Base-by-base conservation (phyloP, 1,140 invertebrate species). In the Condylostylus longicornis region DNA sequence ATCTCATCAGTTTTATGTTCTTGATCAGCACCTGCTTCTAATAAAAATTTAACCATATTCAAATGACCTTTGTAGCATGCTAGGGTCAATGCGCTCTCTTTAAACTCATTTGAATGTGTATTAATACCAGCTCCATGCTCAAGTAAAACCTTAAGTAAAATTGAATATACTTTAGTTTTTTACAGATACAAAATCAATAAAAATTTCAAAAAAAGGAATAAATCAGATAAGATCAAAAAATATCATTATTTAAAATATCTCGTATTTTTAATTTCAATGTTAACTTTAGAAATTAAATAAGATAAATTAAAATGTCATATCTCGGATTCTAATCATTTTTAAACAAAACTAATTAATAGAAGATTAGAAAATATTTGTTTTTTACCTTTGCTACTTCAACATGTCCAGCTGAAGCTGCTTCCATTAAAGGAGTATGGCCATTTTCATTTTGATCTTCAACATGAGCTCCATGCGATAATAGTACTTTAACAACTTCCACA, bases 1-100 rank as follows among this genome's bases (percentile, higher is more conserved):
- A 98, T 96, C 67, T 98, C 95, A 64, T 98, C 93, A 1, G 93
- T 95, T 69, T 95, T 94, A 68, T 97, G 88, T 66, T 97, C 90
- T 65, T 93, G 79, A 62, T 94, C 86, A 17, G 93, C 89, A 45
- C 91, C 90, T 47, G 87, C 83, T 48, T 89, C 86, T 35, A 98
- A 61, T 40, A 98, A 69, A 60, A 91, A 93, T 38, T 88, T 73
- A n/a, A 97, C 93, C 86, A 97, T 95, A 59, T 95, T 88, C 37
- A 94, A 65, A 66, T 97, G 91, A 42, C 87, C 93, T 72, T 98
- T 97, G 58, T 98, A 98, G 58, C 93, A 94, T 18, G 94, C 94
- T 33, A 98, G 66, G 1, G 95, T 98, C 7, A 98, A 70, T 5
- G 86, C 86, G 6, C 83, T 87, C 61, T 89, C 85, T 66, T 99